Base-by-base conservation (phyloP, 2,888 invertebrate species). In the Lucinisca nassula region DNA sequence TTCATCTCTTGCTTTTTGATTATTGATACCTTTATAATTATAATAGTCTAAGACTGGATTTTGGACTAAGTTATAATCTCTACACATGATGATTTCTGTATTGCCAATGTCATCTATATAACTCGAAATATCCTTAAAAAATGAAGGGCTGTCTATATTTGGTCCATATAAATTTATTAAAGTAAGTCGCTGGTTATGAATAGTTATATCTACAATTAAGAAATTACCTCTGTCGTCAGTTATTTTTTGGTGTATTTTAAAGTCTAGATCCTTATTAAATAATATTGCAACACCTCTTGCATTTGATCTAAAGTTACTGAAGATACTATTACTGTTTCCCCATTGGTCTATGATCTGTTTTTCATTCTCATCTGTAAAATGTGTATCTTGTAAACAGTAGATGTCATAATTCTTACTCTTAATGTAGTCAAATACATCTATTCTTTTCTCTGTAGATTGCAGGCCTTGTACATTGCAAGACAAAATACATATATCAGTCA, bases 331-430 rank as follows among this genome's bases (percentile, higher is more conserved):
- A n/a, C n/a, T n/a, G 32, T 51, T 45, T 30, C 49, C 40, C 79
- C 79, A 79, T 10, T 35, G 45, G n/a, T 38, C 51, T 32, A 49
- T 70, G 27, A 72, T 72, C n/a, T 32, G 2, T 17, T n/a, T 40
- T 72, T 27, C 35, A n/a, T 79, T 51, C 14, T 51, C 27, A 12
- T 70, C 51, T 24, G 45, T 72, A 30, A 79, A 72, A 49, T 72
- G 72, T 27, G 72, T 79, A 49, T 79, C 72, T 49, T 79, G 45
- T 45, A 79, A 10, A 72, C 67, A 79, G 35, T 72, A 70, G 35
- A 79, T 49, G 40, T 72, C 49, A n/a, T n/a, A 79, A 21, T 79
- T 30, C n/a, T n/a, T 49, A 12, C 27, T 4, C 24, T 45, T 70
- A 51, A 79, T 35, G n/a, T 35, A 79, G 3, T 79, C 35, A 27